Base-by-base conservation (phyloP, 2,113 vertebrate genomes). In the Mormyrus iriodes region DNA sequence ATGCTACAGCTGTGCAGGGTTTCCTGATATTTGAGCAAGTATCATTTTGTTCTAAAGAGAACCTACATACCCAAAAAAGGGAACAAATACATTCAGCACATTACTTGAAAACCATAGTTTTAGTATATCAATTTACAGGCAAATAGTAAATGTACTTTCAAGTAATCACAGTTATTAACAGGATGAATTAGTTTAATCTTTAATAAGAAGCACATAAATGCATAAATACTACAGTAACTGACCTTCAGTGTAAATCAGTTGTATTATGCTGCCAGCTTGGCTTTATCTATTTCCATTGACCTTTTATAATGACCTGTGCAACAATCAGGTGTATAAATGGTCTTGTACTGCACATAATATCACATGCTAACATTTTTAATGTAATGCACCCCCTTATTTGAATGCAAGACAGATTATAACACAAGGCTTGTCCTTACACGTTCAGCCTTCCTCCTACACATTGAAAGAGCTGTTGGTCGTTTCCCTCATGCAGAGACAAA, bases 401-500 rank as follows among this genome's bases (percentile, higher is more conserved):
- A 84, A 84, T 84, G 24, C 21, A 84, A 9, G 13, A 24, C 9
- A 84, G 44, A 12, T n/a, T n/a, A 84, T n/a, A 86, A 55, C 85
- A 19, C 3, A 4, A 53, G 12, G 85, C 51, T 86, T 35, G 27
- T 35, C 85, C 51, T 79, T 79, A 35, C 39, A 65, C 52, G n/a
- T 88, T 85, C 65, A 90, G 61, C 35, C 58, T 88, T 65, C 69
- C 88, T 89, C 48, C 83, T 24, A 86, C 42, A 49, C 42, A 69
- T 42, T 39, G n/a, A 86, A 85, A 31, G 49, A 53, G n/a, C 53
- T 73, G 86, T 87, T 89, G 46, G 88, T 91, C 84, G 24, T 87
- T 51, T 85, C 91, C 88, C 65, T 89, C 85, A 91, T n/a, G 53
- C 82, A 48, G 44, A 89, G 42, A 65, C 52, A 93, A 94, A 91